A percentile compares a stretch with the other conserved stretches of the same genome.
Evolutionary conservation across 2,797 vertebrate genomes (phyloP).

Genomic region (Myiotriccus ornatus): DNA sequence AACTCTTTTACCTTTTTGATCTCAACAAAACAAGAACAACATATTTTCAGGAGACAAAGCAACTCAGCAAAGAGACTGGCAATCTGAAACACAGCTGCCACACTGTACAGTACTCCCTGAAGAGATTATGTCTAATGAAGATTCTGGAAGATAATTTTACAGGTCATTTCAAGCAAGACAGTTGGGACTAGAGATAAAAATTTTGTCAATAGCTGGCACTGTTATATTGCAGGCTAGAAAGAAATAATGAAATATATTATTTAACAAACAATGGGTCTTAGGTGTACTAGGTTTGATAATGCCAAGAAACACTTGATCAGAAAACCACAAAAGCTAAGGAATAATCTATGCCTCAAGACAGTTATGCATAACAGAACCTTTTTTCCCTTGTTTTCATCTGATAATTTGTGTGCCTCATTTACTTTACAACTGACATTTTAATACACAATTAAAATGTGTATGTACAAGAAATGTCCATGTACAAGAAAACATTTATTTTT

Average conservation of each 20-base stretch:
- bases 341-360: background rate
- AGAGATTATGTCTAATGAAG: slow-evolving; percentile 58
- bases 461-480: no score
- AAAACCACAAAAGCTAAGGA: slow-evolving; percentile 1
- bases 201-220: background rate
- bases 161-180: slow-evolving; percentile 57
- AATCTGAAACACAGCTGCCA: slow-evolving; percentile 38
- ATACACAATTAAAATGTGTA: no score
- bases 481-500: slow-evolving; percentile 1
- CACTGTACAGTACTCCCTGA: slow-evolving; percentile 23
- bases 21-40: background rate
- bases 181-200: slow-evolving; percentile 31
- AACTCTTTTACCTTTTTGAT: background rate
- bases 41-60: background rate
- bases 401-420: background rate
- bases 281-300: background rate
- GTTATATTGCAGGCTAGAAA: background rate
- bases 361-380: background rate
- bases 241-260: background rate
- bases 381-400: background rate
- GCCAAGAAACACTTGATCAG: background rate
- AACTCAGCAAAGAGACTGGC: background rate
- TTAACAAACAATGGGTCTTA: background rate
- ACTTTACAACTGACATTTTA: background rate
- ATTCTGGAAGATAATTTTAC: slow-evolving; percentile 58